Percentiles rank a stretch among this genome's conserved stretches.
phyloP scores from a whole-genome alignment of 2,113 vertebrate genomes.

The Sigmodon hispidus region DNA sequence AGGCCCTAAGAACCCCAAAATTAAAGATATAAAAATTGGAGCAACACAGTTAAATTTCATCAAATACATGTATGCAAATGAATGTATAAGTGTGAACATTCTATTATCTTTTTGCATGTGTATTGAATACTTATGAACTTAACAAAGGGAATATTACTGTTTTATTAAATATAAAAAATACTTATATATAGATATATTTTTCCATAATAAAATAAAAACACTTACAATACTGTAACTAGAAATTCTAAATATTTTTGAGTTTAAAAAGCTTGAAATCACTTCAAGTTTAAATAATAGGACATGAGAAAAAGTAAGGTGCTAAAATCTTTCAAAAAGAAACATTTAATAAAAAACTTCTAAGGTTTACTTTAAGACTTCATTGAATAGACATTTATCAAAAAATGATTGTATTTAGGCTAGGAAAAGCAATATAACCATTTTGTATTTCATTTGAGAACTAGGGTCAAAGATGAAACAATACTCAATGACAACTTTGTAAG shows the following conservation, averaged over 20 bases:
- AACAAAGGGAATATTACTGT: background rate
- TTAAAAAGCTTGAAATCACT: background rate
- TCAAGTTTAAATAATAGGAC: background rate
- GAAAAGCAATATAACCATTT: background rate
- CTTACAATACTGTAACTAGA: background rate
- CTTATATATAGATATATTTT: background rate
- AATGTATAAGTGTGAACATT: background rate
- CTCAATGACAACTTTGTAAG: background rate
- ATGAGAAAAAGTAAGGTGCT: background rate
- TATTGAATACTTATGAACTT: background rate
- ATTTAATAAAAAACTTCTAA: background rate
- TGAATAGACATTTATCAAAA: background rate
- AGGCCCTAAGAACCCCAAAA: accelerated
- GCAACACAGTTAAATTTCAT: background rate
- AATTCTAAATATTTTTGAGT: background rate
- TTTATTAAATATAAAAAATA: background rate
- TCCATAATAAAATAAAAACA: background rate
- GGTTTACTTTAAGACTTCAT: background rate
- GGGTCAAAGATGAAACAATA: background rate
- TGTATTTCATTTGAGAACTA: background rate
- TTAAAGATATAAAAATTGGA: background rate
- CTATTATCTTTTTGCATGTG: too few relatives aligned
- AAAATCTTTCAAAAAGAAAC: background rate
- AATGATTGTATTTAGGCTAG: background rate
- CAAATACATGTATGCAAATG: too few relatives aligned